Evolutionary conservation across 2,888 invertebrate genomes (phyloP), one percentile per base, ranked within the genome.

Genomic region (Andrena bucephala): DNA sequence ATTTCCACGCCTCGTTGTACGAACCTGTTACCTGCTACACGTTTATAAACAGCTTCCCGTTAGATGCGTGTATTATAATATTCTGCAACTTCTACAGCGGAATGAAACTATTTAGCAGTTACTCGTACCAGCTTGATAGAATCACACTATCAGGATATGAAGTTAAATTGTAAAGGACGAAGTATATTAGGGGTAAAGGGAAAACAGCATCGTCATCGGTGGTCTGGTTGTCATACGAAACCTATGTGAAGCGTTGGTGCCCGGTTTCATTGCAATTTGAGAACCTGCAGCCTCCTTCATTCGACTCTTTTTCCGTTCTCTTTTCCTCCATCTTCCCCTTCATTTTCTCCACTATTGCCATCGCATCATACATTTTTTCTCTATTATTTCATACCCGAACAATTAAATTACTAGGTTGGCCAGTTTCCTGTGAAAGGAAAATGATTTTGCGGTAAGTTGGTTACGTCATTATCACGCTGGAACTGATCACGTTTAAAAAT

Each of bases 191-290:
- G 66, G 62, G 75, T 77, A 76, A 85, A 85, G 72, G 78, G 70
- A 77, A 80, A 85, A 79, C 85, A 82, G 81, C 82, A 87, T 89
- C 93, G 88, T 90, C 94, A 93, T 93, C 93, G 94, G 94, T 94
- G 94, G 94, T 94, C 94, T 88, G 84, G 87, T 86, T 91, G 94
- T 93, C 90, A 94, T 89, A 90, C 90, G 94, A 94, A 93, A 94
- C 93, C 91, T 88, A 85, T 85, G 85, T 89, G 89, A 89, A 88
- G 87, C 88, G 83, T 86, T 75, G 93, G 94, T 94, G 94, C 93
- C 89, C 82, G 93, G 92, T 94, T 94, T 93, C 94, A 92, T 91
- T 90, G 94, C 93, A 94, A 94, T 93, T 93, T 92, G 94, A 94
- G 94, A 93, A 90, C 90, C 90, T 90, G 89, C 90, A 89, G 89